phyloP scores from a whole-genome alignment of 1,140 invertebrate genomes.

The Triops cancriformis region DNA sequence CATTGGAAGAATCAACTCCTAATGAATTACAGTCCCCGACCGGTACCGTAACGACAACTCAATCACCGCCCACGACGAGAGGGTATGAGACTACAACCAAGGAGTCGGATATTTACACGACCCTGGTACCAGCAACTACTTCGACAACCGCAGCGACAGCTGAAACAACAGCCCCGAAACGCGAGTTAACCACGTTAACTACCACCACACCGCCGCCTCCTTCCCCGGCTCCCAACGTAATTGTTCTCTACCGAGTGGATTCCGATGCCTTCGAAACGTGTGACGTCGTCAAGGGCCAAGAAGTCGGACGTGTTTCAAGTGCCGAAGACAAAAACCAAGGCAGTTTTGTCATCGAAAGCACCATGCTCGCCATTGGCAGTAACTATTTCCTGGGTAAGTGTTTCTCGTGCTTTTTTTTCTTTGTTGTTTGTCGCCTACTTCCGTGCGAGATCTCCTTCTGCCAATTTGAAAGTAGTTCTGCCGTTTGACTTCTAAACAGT shows the following conservation, averaged over 20 bases:
- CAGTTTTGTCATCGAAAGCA: conserved; percentile 16
- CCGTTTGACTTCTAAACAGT: not conserved
- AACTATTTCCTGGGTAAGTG: conserved; percentile 26
- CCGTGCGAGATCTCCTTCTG: not conserved
- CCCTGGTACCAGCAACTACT: not conserved
- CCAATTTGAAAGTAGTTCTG: not conserved
- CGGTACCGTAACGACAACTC: not conserved
- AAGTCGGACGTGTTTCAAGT: conserved; percentile 19
- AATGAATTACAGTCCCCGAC: not conserved
- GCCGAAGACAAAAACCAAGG: conserved; percentile 19
- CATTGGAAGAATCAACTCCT: not conserved
- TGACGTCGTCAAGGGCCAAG: conserved; percentile 14
- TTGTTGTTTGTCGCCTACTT: not conserved
- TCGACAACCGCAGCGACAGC: conserved; percentile 16
- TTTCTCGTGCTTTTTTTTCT: not conserved
- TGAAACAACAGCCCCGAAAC: not conserved
- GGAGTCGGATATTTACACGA: not conserved
- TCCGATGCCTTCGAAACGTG: conserved; percentile 25
- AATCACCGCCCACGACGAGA: not conserved
- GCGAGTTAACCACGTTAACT: not conserved
- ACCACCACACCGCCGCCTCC: not conserved
- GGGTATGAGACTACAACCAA: not conserved
- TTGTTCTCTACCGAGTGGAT: conserved; percentile 23
- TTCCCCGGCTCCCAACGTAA: conserved; percentile 19
- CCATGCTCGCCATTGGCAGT: conserved; percentile 20